Percentiles rank a stretch among this genome's conserved stretches.
phyloP scores from a whole-genome alignment of 92 coral and sea anemone genomes.

The Parazoanthus swiftii region DNA sequence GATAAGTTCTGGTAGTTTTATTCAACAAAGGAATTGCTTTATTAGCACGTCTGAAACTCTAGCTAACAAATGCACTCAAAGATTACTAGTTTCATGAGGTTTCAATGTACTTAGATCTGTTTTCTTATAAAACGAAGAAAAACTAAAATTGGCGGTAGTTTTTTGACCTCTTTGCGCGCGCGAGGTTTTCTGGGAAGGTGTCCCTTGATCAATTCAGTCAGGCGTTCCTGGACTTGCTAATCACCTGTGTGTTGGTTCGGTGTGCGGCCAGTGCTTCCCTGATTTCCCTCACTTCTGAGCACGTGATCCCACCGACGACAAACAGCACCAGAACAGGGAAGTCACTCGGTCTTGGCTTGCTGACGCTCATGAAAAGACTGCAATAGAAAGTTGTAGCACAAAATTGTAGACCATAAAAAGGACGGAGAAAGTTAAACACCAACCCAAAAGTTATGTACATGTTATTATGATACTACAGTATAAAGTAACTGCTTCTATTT shows the following conservation, averaged over 20 bases:
- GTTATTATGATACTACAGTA: background rate
- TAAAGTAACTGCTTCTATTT: background rate
- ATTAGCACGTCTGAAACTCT: too few relatives aligned
- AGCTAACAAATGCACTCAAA: too few relatives aligned
- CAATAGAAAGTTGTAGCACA: background rate
- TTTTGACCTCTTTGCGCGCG: too few relatives aligned
- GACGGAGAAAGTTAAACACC: background rate
- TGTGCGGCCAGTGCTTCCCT: slow-evolving; percentile 75
- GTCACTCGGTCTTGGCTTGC: slow-evolving; percentile 93
- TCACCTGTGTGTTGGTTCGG: slow-evolving; percentile 66
- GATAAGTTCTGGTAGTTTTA: too few relatives aligned
- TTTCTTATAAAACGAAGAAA: too few relatives aligned
- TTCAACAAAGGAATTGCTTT: too few relatives aligned
- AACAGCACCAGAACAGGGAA: slow-evolving; percentile 85
- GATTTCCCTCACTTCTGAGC: slow-evolving; percentile 87
- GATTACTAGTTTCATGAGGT: too few relatives aligned
- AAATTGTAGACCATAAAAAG: background rate
- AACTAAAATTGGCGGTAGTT: too few relatives aligned
- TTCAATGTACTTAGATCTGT: too few relatives aligned
- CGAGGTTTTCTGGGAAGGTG: too few relatives aligned
- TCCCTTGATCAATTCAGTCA: background rate
- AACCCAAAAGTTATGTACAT: too few relatives aligned
- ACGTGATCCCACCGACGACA: slow-evolving; percentile 93
- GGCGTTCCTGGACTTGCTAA: background rate
- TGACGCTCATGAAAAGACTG: slow-evolving; percentile 97